A percentile compares a stretch with the other conserved stretches of the same genome.
phyloP scores from a whole-genome alignment of 2,113 vertebrate genomes.

The Pantherophis guttatus region DNA sequence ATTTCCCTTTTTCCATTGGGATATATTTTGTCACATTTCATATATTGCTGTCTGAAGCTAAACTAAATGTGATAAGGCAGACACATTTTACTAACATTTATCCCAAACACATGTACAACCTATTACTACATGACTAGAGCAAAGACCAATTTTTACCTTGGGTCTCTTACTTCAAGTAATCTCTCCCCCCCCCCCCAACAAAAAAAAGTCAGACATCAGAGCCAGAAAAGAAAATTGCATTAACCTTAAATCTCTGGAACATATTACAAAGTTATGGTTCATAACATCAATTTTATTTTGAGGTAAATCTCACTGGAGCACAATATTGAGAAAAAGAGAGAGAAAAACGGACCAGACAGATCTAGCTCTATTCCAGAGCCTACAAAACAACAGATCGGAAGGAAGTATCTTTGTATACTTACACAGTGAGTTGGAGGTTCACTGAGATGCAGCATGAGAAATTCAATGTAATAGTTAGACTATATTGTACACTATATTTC shows the following conservation, averaged over 20 bases:
- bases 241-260: not conserved
- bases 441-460: not conserved
- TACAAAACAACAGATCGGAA: not conserved
- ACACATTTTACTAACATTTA: not conserved
- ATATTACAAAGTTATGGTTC: not conserved
- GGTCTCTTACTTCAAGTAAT: not conserved
- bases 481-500: not conserved
- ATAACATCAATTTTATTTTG: not conserved
- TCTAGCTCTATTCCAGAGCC: not conserved
- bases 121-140: not conserved
- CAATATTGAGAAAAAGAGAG: not conserved
- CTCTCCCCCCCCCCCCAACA: too few species aligned
- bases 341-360: not conserved
- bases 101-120: not conserved
- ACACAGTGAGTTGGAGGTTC: not conserved
- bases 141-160: not conserved
- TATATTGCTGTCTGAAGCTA: not conserved
- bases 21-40: not conserved
- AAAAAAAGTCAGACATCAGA: not conserved
- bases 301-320: not conserved
- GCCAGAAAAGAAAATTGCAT: not conserved
- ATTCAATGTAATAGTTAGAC: not conserved
- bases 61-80: not conserved
- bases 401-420: not conserved
- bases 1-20: not conserved